Conservation (phyloP, 53 echinoderm and acorn worm genomes). For the Hippasteria phrygiana region DNA sequence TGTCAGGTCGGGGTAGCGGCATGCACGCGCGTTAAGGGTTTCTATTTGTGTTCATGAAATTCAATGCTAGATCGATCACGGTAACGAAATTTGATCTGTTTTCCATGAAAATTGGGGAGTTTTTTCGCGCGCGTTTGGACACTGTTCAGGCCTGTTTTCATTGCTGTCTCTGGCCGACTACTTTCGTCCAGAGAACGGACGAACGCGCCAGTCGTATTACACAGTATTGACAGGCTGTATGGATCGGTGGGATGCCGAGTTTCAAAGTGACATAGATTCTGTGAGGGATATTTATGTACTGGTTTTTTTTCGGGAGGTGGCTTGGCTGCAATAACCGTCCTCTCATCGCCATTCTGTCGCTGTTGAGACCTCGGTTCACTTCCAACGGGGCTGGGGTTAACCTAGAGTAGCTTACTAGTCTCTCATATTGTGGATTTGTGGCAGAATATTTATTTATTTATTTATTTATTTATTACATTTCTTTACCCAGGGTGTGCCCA, state of each 20-base stretch:
- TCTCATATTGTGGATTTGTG: background rate
- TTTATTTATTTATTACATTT: too few relatives aligned
- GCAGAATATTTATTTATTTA: too few relatives aligned
- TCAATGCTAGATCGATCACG: constrained; percentile 21
- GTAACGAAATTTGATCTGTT: constrained; percentile 43
- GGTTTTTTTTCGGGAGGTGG: background rate
- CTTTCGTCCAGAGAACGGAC: background rate
- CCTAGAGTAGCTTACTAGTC: background rate
- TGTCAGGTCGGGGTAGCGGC: background rate
- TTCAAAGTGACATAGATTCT: constrained; percentile 18
- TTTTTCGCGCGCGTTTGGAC: background rate
- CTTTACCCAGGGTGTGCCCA: too few relatives aligned
- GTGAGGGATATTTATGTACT: background rate
- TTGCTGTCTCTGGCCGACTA: background rate
- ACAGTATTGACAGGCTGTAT: constrained; percentile 15
- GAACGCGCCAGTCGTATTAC: background rate
- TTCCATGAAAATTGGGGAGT: background rate
- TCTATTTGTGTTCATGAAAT: constrained; percentile 34
- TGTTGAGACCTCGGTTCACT: background rate
- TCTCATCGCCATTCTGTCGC: background rate
- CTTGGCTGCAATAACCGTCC: background rate
- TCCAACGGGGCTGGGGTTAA: background rate
- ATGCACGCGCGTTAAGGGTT: background rate
- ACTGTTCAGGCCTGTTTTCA: background rate
- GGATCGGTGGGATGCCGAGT: background rate